Conservation (phyloP, 2,113 vertebrate genomes). For the Menura novaehollandiae region DNA sequence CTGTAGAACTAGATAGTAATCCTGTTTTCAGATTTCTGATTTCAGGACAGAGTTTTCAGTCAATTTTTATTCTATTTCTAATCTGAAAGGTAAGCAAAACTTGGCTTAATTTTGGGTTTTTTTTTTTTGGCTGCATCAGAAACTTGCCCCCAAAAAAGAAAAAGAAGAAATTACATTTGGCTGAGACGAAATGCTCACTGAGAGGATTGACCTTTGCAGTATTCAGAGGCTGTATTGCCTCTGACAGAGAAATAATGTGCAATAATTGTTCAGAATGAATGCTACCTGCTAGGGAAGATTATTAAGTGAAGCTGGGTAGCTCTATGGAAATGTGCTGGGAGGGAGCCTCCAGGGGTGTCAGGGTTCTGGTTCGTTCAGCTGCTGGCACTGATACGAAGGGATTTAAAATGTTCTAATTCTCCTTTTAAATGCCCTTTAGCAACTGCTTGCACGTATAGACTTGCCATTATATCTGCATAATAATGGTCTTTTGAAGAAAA, state of each 20-base stretch:
- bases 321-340: background rate
- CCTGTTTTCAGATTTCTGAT: no score
- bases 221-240: background rate
- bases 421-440: background rate
- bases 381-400: background rate
- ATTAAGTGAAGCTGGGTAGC: background rate
- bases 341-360: background rate
- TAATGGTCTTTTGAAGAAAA: background rate
- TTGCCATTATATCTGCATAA: background rate
- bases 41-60: background rate
- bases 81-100: background rate
- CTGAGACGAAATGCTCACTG: background rate
- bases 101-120: background rate
- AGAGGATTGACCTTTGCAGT: background rate
- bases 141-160: background rate
- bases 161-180: background rate
- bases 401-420: background rate
- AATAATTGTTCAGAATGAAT: background rate
- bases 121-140: background rate
- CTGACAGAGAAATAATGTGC: background rate
- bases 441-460: background rate
- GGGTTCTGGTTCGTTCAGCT: background rate
- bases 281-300: slow-evolving; percentile 28
- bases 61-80: background rate
- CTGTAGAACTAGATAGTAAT: background rate